Base-by-base conservation (phyloP, 2,797 vertebrate genomes). In the Labroides dimidiatus region DNA sequence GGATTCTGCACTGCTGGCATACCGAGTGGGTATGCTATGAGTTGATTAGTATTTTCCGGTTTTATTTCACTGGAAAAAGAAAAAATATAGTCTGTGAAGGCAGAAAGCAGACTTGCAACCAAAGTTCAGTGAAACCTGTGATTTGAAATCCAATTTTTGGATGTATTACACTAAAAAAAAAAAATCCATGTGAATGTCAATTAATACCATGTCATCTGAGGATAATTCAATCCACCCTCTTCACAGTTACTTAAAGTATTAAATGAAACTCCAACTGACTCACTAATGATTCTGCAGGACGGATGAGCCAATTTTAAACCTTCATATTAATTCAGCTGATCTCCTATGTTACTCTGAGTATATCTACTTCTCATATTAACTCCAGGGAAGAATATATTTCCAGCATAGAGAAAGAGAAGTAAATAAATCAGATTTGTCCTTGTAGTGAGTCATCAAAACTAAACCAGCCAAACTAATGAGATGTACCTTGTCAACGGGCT, bases 401-500 rank as follows among this genome's bases (percentile, higher is more conserved):
- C 8, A 4, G 53, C 63, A 42, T 30, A 12, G 60, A 62, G 55
- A 50, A 68, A 14, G 23, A 48, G 19, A 24, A 0, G 50, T 20
- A 49, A 53, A 68, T 81, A 75, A 80, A 80, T 88, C 73, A 84
- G 53, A 79, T 17, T 33, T 23, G 39, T 36, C 37, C 50, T 60
- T 57, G 53, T 19, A 39, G 75, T 85, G 81, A 90, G 78, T 86
- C 85, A 87, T 79, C 63, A 69, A 69, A 84, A 72, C 64, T 75
- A 24, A 77, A 72, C 44, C 50, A 56, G 72, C 33, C 63, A 64
- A 50, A 69, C 49, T 23, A 80, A 69, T 74, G 62, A 74, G 52
- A 77, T 64, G 53, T 37, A 74, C 62, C 70, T 68, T 49, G 64
- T 80, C 72, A 59, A 53, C 4, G 4, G 16, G 56, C 39, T 16